Evolutionary conservation across 2,113 vertebrate species (phyloP).

Genomic region (Corythornis madagascariensis): DNA sequence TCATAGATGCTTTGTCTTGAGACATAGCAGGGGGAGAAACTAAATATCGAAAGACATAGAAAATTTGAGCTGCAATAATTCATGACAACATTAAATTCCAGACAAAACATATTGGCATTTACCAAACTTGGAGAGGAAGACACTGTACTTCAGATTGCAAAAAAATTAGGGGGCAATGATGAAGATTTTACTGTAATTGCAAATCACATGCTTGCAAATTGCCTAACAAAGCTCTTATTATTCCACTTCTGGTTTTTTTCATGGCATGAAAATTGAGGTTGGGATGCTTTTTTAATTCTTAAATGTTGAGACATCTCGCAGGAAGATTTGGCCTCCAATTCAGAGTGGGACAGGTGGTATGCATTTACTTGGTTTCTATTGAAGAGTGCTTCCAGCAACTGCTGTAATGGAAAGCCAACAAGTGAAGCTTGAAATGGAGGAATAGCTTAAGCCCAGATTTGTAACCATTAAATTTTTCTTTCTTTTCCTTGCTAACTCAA

Average conservation of each 20-base stretch:
- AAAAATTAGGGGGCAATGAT: not conserved
- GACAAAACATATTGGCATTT: not conserved
- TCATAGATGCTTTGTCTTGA: not conserved
- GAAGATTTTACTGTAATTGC: slow-evolving; percentile 26
- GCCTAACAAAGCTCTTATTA: slow-evolving; percentile 25
- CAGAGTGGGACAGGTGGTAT: slow-evolving; percentile 20
- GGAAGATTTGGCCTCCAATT: not conserved
- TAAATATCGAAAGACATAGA: not conserved
- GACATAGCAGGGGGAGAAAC: not conserved
- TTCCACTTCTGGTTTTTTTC: not conserved
- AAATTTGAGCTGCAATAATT: not conserved
- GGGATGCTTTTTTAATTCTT: slow-evolving; percentile 14
- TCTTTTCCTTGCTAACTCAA: not conserved
- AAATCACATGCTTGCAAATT: slow-evolving; percentile 23
- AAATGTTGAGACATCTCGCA: not conserved
- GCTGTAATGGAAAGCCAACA: slow-evolving; percentile 45
- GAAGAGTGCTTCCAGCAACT: slow-evolving; percentile 43
- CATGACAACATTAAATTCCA: not conserved
- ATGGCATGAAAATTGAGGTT: slow-evolving; percentile 4
- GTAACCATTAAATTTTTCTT: not conserved
- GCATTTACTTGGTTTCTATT: slow-evolving; percentile 27
- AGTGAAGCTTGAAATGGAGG: slow-evolving; percentile 6
- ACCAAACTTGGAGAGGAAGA: not conserved
- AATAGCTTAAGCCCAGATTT: not conserved
- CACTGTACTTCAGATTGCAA: not conserved